Conservation (phyloP, 2,888 invertebrate genomes). For the Allygus modestus region DNA sequence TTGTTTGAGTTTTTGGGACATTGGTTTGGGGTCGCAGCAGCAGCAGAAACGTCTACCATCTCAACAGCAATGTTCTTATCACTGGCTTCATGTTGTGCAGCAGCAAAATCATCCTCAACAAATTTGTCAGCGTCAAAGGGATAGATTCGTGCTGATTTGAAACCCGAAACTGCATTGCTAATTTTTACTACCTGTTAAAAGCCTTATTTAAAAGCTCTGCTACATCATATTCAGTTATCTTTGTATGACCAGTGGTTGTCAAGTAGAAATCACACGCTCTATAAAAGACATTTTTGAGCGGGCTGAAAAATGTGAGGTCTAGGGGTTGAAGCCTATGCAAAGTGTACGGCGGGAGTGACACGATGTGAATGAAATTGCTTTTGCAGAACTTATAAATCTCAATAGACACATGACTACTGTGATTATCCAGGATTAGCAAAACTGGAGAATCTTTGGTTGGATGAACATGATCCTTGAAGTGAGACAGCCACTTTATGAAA, state of each 20-base stretch:
- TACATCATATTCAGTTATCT: constrained; percentile 46
- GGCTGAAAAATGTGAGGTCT: constrained; percentile 70
- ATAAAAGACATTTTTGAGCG: constrained; percentile 71
- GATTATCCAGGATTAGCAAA: constrained; percentile 66
- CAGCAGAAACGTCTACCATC: background rate
- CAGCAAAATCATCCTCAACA: constrained; percentile 43
- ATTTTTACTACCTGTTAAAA: constrained; percentile 34
- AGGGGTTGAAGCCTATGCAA: constrained; percentile 70
- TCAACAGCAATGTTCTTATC: background rate
- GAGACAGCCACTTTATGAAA: constrained; percentile 61
- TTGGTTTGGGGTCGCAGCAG: background rate
- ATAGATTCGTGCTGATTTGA: constrained; percentile 29
- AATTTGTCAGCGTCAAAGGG: constrained; percentile 48
- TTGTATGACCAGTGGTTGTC: constrained; percentile 32
- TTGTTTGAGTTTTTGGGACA: constrained; percentile 9
- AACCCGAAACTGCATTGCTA: constrained; percentile 19
- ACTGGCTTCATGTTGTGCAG: constrained; percentile 10
- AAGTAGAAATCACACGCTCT: constrained; percentile 69
- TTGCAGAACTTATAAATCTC: constrained; percentile 67
- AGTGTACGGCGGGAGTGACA: constrained; percentile 71
- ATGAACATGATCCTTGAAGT: constrained; percentile 43
- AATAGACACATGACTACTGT: constrained; percentile 71
- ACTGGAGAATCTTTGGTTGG: constrained; percentile 26
- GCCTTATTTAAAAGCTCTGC: constrained; percentile 55
- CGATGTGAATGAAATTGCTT: constrained; percentile 69